Conservation (phyloP, 2,888 invertebrate species). For the Eustalomyia histrio region DNA sequence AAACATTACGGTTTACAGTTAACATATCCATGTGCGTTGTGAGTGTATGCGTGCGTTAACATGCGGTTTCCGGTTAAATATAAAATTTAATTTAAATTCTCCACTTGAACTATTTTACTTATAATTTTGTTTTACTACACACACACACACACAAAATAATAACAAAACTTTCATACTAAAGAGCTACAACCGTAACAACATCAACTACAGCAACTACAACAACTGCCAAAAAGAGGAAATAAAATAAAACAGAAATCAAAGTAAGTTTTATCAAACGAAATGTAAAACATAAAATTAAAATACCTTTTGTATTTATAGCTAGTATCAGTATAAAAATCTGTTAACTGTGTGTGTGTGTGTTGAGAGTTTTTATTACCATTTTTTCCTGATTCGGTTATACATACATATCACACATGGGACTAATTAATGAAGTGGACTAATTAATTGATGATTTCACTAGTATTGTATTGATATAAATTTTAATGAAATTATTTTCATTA, state of each 20-base stretch:
- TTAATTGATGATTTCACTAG: no score
- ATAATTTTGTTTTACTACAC: constrained; percentile 4
- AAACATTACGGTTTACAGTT: constrained; percentile 18
- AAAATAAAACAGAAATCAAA: constrained; percentile 33
- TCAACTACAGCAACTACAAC: constrained; percentile 14
- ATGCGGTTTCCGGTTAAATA: constrained; percentile 58
- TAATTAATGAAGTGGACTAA: no score
- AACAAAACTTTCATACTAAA: no score
- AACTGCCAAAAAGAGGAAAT: constrained; percentile 45
- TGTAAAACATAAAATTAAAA: constrained; percentile 14
- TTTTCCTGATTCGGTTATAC: no score
- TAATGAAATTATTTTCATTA: no score
- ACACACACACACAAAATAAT: no score
- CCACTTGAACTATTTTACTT: constrained; percentile 29
- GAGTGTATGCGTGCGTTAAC: constrained; percentile 44
- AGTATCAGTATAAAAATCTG: neutral
- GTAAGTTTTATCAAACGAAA: constrained; percentile 41
- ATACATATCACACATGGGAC: no score
- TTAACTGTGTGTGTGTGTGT: neutral
- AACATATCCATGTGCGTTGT: neutral
- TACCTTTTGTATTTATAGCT: neutral
- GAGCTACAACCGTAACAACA: neutral
- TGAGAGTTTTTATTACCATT: neutral
- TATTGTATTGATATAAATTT: no score
- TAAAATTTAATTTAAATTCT: constrained; percentile 45